phyloP scores from a whole-genome alignment of 1,140 invertebrate genomes.

The Epicauta chinensis region DNA sequence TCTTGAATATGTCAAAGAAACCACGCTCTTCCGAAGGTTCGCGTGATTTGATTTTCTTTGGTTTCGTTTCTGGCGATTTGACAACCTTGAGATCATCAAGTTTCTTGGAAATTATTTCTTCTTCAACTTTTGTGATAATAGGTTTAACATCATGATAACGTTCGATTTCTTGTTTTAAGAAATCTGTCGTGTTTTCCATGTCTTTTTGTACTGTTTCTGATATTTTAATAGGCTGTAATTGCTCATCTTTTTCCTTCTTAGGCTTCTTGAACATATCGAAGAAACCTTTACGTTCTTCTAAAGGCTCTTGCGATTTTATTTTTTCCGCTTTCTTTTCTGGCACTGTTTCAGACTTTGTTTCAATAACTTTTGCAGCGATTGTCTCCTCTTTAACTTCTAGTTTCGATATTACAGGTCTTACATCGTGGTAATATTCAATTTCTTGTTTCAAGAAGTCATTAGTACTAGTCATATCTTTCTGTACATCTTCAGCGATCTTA shows the following conservation, averaged over 20 bases:
- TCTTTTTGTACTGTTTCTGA: slow-evolving; percentile 4
- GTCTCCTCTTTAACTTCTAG: too few relatives aligned
- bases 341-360: slow-evolving; percentile 4
- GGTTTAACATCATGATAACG: slow-evolving; percentile 12
- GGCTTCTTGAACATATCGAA: slow-evolving; percentile 9
- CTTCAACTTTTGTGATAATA: not conserved
- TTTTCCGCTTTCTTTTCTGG: slow-evolving; percentile 6
- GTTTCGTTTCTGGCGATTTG: not conserved
- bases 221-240: too few relatives aligned
- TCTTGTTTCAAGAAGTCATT: slow-evolving; percentile 22
- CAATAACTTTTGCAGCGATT: too few relatives aligned
- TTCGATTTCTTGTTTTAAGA: slow-evolving; percentile 12
- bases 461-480: slow-evolving; percentile 14
- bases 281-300: slow-evolving; percentile 1
- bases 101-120: not conserved
- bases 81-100: not conserved
- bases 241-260: slow-evolving; percentile 8
- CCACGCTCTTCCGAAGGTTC: slow-evolving; percentile 4
- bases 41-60: not conserved
- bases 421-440: slow-evolving; percentile 26
- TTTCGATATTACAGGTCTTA: slow-evolving; percentile 10
- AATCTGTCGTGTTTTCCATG: slow-evolving; percentile 5
- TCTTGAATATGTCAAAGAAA: slow-evolving; percentile 15
- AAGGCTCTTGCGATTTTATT: slow-evolving; percentile 12
- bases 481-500: slow-evolving; percentile 1